Evolutionary conservation across 2,113 vertebrate genomes (phyloP).

Genomic region (Callopanchax toddi): DNA sequence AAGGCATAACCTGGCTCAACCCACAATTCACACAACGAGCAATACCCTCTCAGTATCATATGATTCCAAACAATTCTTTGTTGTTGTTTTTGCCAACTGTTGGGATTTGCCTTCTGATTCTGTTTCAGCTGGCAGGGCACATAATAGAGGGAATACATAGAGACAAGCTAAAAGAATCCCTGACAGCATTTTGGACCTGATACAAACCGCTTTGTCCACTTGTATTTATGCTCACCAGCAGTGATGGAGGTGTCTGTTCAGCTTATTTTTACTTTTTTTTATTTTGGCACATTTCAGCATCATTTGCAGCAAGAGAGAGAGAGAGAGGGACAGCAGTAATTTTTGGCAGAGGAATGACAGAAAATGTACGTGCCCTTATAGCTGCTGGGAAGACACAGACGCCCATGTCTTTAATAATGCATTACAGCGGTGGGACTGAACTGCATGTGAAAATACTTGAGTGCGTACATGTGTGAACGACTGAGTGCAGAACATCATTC

Average conservation of each 20-base stretch:
- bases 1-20: constrained; percentile 50
- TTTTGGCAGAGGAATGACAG: constrained; percentile 27
- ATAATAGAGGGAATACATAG: constrained; percentile 46
- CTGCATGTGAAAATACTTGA: constrained; percentile 21
- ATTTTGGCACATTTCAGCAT: constrained; percentile 20
- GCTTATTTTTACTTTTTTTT: constrained; percentile 10
- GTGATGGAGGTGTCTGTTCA: constrained; percentile 32
- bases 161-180: constrained; percentile 31
- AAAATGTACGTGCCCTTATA: constrained; percentile 23
- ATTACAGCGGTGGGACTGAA: constrained; percentile 24
- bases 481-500: constrained; percentile 44
- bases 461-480: constrained; percentile 44
- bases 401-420: constrained; percentile 57
- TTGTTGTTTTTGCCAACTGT: constrained; percentile 57
- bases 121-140: constrained; percentile 50
- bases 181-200: constrained; percentile 38
- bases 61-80: constrained; percentile 40
- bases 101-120: constrained; percentile 56
- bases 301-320: constrained; percentile 20
- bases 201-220: constrained; percentile 32
- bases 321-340: constrained; percentile 6
- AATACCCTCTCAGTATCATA: constrained; percentile 36
- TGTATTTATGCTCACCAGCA: constrained; percentile 12
- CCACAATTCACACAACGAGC: constrained; percentile 29
- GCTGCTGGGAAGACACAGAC: constrained; percentile 26